A percentile compares a stretch with the other conserved stretches of the same genome.
Conservation (phyloP, 2,797 vertebrate genomes). For the Orientallactaga sibirica region DNA sequence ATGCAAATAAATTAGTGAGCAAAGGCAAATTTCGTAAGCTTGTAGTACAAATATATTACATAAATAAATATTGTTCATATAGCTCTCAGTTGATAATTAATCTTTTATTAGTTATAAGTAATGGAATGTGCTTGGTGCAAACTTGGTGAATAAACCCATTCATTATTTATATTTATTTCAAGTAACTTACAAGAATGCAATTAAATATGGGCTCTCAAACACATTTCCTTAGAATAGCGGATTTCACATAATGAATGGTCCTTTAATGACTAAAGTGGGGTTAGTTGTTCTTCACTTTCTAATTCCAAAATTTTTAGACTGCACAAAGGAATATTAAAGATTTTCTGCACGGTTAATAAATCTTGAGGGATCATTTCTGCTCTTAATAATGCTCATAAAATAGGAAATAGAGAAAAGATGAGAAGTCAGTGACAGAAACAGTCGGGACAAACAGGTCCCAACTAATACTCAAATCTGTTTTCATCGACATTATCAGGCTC, state of each 20-base stretch:
- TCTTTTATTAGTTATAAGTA: conserved; percentile 73
- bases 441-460: neutral
- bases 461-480: neutral
- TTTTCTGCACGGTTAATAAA: neutral
- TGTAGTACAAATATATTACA: conserved; percentile 75
- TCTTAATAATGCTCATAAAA: neutral
- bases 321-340: conserved; percentile 29
- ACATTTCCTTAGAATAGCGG: conserved; percentile 27
- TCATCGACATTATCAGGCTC: neutral
- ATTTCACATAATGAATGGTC: conserved; percentile 60
- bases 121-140: conserved; percentile 63
- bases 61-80: conserved; percentile 74
- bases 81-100: conserved; percentile 77
- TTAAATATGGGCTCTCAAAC: conserved; percentile 55
- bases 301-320: conserved; percentile 36
- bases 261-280: conserved; percentile 5
- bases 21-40: conserved; percentile 62
- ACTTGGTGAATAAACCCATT: conserved; percentile 54
- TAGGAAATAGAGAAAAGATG: neutral
- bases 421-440: neutral
- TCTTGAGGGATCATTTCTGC: neutral
- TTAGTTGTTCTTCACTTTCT: neutral
- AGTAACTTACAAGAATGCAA: conserved; percentile 57
- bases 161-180: conserved; percentile 73
- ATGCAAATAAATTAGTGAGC: conserved; percentile 71